Evolutionary conservation across 2,888 invertebrate species (phyloP).

Genomic region (Schizaphis graminum): DNA sequence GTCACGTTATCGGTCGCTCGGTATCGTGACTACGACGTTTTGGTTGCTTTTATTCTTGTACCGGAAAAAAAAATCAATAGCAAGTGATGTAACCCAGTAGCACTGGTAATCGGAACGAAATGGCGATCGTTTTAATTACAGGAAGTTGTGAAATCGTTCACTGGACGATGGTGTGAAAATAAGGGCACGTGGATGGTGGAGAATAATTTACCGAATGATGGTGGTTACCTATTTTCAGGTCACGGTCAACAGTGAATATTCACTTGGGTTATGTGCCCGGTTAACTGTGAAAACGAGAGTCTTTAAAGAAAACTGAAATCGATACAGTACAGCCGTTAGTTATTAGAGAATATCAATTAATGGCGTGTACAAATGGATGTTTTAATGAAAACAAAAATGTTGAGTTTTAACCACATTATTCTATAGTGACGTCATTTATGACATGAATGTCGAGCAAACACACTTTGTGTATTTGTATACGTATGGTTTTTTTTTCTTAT

Average conservation of each 20-base stretch:
- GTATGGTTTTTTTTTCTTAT: neutral
- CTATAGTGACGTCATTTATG: neutral
- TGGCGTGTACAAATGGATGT: neutral
- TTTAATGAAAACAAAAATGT: neutral
- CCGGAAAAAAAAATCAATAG: slow-evolving; percentile 11
- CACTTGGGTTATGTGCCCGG: neutral
- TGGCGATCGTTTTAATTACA: slow-evolving; percentile 23
- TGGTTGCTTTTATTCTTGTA: neutral
- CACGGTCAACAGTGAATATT: slow-evolving; percentile 16
- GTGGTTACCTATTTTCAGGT: slow-evolving; percentile 7
- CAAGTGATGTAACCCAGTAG: slow-evolving; percentile 18
- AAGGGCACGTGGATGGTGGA: neutral
- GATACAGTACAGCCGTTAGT: neutral
- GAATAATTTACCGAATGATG: neutral
- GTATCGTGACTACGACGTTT: slow-evolving; percentile 31
- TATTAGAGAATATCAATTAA: neutral
- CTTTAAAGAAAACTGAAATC: neutral
- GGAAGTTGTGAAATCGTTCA: slow-evolving; percentile 8
- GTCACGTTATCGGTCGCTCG: slow-evolving; percentile 20
- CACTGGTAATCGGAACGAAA: slow-evolving; percentile 60
- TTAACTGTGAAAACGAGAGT: neutral
- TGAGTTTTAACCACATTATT: neutral
- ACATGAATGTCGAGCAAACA: neutral
- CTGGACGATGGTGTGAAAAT: neutral
- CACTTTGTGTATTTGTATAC: neutral